These are phyloP conservation scores for Pseudomyrmex flavicornis DNA, from an alignment of 1,140 invertebrate species.

Conservation along the genomic window DNA sequence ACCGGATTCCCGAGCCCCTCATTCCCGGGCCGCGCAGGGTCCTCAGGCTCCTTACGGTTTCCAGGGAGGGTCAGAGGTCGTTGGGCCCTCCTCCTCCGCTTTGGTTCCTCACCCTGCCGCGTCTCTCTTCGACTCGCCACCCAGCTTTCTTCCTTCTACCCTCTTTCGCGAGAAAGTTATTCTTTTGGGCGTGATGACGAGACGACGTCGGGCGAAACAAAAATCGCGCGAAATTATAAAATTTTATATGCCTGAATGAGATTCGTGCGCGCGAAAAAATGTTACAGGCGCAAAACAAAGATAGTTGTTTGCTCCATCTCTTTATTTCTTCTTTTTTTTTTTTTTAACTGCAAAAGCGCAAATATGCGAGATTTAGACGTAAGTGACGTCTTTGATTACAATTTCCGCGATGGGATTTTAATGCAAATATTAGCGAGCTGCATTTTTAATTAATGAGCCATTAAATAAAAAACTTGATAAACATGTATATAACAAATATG, in stretches of 20 bases:
- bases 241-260: conserved; percentile 14
- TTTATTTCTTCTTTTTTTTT: too few relatives aligned
- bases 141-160: conserved; percentile 44
- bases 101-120: conserved; percentile 61
- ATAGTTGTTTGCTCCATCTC: not conserved
- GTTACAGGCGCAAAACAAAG: not conserved
- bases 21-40: conserved; percentile 55
- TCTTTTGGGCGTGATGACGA: conserved; percentile 58
- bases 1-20: conserved; percentile 66
- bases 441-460: too few relatives aligned
- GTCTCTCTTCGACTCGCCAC: conserved; percentile 52
- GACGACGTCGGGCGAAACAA: conserved; percentile 23
- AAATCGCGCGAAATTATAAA: conserved; percentile 50
- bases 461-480: not conserved
- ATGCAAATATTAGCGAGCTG: too few relatives aligned
- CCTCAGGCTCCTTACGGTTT: conserved; percentile 67
- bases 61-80: conserved; percentile 73
- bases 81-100: conserved; percentile 69
- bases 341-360: too few relatives aligned
- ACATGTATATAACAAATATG: not conserved
- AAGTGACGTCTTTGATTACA: too few relatives aligned
- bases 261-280: not conserved
- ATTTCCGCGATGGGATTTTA: too few relatives aligned
- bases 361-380: too few relatives aligned
- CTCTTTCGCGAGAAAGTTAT: conserved; percentile 49